Evolutionary conservation across 1,140 invertebrate species (phyloP).

Genomic region (Hirudo medicinalis): DNA sequence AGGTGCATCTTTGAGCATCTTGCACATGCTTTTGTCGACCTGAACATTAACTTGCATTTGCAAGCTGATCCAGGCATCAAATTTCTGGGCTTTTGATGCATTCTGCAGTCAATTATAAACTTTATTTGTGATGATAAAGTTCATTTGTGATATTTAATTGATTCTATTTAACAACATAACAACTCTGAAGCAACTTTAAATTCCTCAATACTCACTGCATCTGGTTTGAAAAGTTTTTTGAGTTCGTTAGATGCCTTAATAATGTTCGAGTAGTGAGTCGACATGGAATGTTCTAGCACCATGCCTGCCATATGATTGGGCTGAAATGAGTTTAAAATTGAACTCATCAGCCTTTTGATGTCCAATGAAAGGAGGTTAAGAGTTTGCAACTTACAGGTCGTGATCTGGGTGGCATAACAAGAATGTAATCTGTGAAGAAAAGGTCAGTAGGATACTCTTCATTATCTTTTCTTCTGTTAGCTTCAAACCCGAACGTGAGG

Average conservation of each 20-base stretch:
- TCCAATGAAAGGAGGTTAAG: neutral
- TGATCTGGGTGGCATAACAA: slow-evolving; percentile 71
- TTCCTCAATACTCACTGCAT: neutral
- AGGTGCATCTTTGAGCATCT: slow-evolving; percentile 5
- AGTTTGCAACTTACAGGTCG: slow-evolving; percentile 53
- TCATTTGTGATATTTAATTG: neutral
- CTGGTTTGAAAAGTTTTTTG: neutral
- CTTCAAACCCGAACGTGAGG: slow-evolving; percentile 48
- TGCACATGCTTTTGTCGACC: slow-evolving; percentile 1
- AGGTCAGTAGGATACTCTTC: slow-evolving; percentile 64
- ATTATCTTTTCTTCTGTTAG: slow-evolving; percentile 59
- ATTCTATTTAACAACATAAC: neutral
- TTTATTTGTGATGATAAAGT: neutral
- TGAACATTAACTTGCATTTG: slow-evolving; percentile 18
- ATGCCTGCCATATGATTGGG: neutral
- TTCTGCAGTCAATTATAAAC: neutral
- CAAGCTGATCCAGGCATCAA: slow-evolving; percentile 7
- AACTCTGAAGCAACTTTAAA: neutral
- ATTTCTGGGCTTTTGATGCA: neutral
- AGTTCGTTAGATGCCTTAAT: neutral
- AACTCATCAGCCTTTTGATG: neutral
- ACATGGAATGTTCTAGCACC: neutral
- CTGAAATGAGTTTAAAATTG: neutral
- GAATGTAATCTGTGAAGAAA: slow-evolving; percentile 71
- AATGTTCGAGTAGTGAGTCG: neutral